These are phyloP conservation scores for Phyllopteryx taeniolatus DNA, from an alignment of 2,113 vertebrate genomes.

Conservation along the genomic window DNA sequence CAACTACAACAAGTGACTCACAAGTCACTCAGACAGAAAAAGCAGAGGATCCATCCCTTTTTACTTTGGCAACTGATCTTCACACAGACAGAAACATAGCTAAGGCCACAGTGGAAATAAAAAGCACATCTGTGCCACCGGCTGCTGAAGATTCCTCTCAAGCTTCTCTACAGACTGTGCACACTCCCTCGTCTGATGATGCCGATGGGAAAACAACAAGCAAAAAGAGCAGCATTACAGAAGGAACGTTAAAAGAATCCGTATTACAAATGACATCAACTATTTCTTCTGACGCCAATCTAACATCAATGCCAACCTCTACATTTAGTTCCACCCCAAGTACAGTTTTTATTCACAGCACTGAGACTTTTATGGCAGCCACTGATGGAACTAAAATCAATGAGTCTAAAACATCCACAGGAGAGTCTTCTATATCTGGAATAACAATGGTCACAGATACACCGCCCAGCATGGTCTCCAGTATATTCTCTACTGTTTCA, in stretches of 20 bases:
- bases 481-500: neutral
- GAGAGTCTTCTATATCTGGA: neutral
- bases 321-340: neutral
- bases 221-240: slow-evolving; percentile 28
- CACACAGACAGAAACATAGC: slow-evolving; percentile 24
- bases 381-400: neutral
- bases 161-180: slow-evolving; percentile 12
- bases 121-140: slow-evolving; percentile 41
- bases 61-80: slow-evolving; percentile 24
- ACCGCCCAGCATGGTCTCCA: neutral
- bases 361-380: neutral
- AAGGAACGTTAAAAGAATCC: neutral
- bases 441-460: neutral
- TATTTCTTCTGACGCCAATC: neutral
- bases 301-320: neutral
- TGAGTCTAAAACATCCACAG: neutral
- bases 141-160: slow-evolving; percentile 31
- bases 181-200: slow-evolving; percentile 33
- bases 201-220: slow-evolving; percentile 31
- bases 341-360: slow-evolving; percentile 8
- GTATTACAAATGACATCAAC: neutral
- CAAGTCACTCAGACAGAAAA: slow-evolving; percentile 35
- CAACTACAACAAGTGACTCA: slow-evolving; percentile 40
- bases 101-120: slow-evolving; percentile 24
- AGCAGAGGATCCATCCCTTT: slow-evolving; percentile 13